Conservation (phyloP, 1,140 invertebrate genomes). For the Drosophila orosa region DNA sequence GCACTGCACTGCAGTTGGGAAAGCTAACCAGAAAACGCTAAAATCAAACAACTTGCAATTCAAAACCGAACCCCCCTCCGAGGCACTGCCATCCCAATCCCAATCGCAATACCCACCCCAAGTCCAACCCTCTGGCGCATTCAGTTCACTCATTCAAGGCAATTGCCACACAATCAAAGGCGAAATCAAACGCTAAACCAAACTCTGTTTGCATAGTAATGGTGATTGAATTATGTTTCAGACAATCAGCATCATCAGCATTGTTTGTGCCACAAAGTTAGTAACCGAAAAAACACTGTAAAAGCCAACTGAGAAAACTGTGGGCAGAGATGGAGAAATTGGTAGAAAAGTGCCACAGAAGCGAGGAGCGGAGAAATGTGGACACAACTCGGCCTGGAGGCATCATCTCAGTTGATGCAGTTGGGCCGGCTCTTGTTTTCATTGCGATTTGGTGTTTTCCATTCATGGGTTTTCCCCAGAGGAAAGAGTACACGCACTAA, state of each 20-base stretch:
- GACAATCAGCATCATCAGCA: constrained; percentile 55
- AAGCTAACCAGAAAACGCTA: constrained; percentile 33
- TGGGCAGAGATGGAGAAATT: constrained; percentile 26
- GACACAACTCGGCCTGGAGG: constrained; percentile 32
- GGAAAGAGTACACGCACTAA: constrained; percentile 16
- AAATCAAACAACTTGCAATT: constrained; percentile 39
- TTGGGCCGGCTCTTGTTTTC: constrained; percentile 40
- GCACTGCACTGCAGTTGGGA: constrained; percentile 11
- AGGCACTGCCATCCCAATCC: background rate
- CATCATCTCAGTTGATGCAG: constrained; percentile 32
- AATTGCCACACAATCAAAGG: constrained; percentile 50
- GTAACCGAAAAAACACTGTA: constrained; percentile 24
- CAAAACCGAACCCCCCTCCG: constrained; percentile 26
- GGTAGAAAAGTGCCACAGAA: constrained; percentile 20
- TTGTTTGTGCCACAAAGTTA: constrained; percentile 56
- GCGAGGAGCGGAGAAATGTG: constrained; percentile 14
- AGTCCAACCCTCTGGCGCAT: constrained; percentile 9
- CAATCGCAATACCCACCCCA: background rate
- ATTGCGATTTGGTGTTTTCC: constrained; percentile 40
- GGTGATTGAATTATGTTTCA: constrained; percentile 55
- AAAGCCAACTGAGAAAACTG: constrained; percentile 26
- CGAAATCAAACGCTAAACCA: constrained; percentile 51
- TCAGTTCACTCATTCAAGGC: constrained; percentile 48
- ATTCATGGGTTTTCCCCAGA: constrained; percentile 3
- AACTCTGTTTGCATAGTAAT: constrained; percentile 56